Evolutionary conservation across 2,888 invertebrate genomes (phyloP), one percentile per base, ranked within the genome.

Genomic region (Physocephala rufipes): DNA sequence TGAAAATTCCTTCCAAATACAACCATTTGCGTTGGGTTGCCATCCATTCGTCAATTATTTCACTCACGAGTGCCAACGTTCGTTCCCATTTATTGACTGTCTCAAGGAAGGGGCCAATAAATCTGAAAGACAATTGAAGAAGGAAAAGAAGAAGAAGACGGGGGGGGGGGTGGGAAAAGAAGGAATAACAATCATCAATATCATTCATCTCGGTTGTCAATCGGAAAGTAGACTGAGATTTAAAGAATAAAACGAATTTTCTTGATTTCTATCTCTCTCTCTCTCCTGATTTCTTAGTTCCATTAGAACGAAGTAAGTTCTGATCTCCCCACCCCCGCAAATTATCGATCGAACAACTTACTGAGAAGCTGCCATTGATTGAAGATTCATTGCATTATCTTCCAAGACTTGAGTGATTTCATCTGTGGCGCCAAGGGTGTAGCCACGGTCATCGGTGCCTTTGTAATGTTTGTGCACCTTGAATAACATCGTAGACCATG

Each of bases 1-100:
- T 91, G 83, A 96, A 97, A 74, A 97, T 96, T 0, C 95, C 95
- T 82, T 96, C 96, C 75, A 97, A 87, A 82, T 97, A 95, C 75
- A 96, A 88, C 96, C 97, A 97, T 83, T 95, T 96, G 71, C 93
- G 88, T 83, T 97, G 97, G 2, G 94, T 92, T 2, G 90, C 89
- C 82, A 93, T 87, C 96, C 96, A 97, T 76, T 93, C 92, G 73
- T 95, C 95, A 2, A 96, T 90, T 7, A 96, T 94, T 85, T 96
- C 95, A 0, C 92, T 91, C 73, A 96, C 92, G 12, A 90, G 89
- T 0, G 94, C 91, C 79, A 97, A 86, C 1, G 89, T 89, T 73
- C 91, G 92, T 80, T 96, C 96, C 95, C 95, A 95, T 73, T 91
- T 92, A 81, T 95, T 94, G 0, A 97, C 95, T 36, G 91, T 89